These are phyloP conservation scores for Cordilura impudica DNA, from an alignment of 2,888 invertebrate genomes.

Conservation along the genomic window DNA sequence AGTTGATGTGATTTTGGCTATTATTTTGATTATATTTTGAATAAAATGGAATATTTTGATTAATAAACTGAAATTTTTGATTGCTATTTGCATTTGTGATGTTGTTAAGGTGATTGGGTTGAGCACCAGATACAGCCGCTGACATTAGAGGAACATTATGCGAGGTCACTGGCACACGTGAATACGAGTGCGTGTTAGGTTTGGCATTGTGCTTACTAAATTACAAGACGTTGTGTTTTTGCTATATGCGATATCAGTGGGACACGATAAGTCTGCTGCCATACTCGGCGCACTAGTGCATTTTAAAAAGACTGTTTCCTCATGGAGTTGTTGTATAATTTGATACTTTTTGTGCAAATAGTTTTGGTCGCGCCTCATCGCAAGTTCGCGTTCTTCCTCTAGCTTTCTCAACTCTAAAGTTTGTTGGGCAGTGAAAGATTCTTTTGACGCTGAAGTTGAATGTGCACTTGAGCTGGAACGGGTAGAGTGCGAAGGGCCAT, in stretches of 20 bases:
- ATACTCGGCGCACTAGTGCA: too few relatives aligned
- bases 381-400: conserved; percentile 33
- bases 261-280: neutral
- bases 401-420: conserved; percentile 11
- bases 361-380: conserved; percentile 20
- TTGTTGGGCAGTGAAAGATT: neutral
- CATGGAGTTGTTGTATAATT: conserved; percentile 16
- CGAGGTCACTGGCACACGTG: neutral
- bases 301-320: neutral
- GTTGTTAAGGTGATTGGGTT: neutral
- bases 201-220: neutral
- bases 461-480: conserved; percentile 5
- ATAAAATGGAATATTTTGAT: conserved; percentile 18
- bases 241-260: too few relatives aligned
- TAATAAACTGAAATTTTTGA: too few relatives aligned
- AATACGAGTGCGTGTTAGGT: too few relatives aligned
- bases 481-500: neutral
- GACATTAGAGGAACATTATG: neutral
- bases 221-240: too few relatives aligned
- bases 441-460: too few relatives aligned
- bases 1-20: neutral
- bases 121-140: neutral
- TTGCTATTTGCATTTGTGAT: neutral
- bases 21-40: conserved; percentile 2
- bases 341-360: conserved; percentile 31